Evolutionary conservation across 1,140 invertebrate species (phyloP), one percentile per base, ranked within the genome.

Genomic region (Megalonaias nervosa): DNA sequence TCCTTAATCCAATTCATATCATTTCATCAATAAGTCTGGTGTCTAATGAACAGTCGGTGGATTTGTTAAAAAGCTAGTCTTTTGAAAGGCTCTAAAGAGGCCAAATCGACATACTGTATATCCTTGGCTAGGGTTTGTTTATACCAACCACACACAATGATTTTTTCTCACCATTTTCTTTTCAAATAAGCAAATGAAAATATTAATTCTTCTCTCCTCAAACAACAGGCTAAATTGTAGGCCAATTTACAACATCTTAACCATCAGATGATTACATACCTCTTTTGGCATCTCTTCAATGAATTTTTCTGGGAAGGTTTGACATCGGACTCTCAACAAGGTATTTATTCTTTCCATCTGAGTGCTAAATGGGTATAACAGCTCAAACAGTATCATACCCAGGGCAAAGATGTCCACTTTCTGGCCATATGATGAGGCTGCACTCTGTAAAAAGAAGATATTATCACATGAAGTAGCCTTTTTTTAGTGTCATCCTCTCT

Each of bases 331-430:
- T 71, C 92, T 89, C 60, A 92, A 91, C 21, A 92, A 74, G 12
- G 89, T 89, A 55, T 79, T 80, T 57, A 95, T 92, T 69, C 97
- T 92, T 92, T 99, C 97, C 93, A 97, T 96, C 89, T 96, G 94
- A 0, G 98, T 99, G 9, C 90, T 90, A 90, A 99, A 99, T 55
- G 97, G 95, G 74, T 94, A 94, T 23, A 98, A 92, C 62, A 99
- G 90, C 91, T 99, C 98, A 89, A 97, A 97, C 65, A 99, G 93
- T 76, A 99, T 98, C 66, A 99, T 92, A 1, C 98, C 98, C 74
- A 99, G 91, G 0, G 97, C 97, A 91, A 96, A 99, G 75, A 99
- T 98, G 88, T 99, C 98, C 57, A 99, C 97, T 92, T 99, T 99
- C 86, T 96, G 96, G 87, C 95, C 95, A 89, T 99, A 99, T 48